phyloP scores from a whole-genome alignment of 2,888 invertebrate genomes.

The Julus scanicus region DNA sequence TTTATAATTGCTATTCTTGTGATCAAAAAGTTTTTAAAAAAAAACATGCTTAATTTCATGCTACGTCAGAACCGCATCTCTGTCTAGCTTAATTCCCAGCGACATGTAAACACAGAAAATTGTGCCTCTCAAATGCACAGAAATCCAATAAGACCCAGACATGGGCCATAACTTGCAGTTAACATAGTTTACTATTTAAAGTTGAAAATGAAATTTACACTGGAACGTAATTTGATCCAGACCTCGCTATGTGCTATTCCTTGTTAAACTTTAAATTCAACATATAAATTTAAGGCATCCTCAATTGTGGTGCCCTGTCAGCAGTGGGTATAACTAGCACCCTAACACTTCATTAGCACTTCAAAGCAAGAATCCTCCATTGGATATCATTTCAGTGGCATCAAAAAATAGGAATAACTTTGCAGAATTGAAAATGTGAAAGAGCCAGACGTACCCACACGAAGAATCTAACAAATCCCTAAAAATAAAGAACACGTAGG shows the following conservation, averaged over 20 bases:
- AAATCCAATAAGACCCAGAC: neutral
- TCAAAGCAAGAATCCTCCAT: neutral
- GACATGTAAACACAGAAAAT: neutral
- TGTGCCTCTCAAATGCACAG: neutral
- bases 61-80: neutral
- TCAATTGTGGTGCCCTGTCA: neutral
- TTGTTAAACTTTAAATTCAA: neutral
- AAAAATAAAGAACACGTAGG: conserved; percentile 45
- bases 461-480: conserved; percentile 7
- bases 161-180: neutral
- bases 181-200: neutral
- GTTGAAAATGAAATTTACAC: neutral
- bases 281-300: neutral
- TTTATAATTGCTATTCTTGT: neutral
- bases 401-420: neutral
- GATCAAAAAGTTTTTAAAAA: neutral
- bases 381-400: neutral
- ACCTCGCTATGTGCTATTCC: neutral
- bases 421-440: neutral
- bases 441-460: neutral
- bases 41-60: neutral
- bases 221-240: neutral
- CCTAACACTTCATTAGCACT: neutral
- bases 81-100: neutral
- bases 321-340: conserved; percentile 6